These are phyloP conservation scores for Drosophila gaucha DNA, from an alignment of 2,888 invertebrate genomes.

Conservation along the genomic window DNA sequence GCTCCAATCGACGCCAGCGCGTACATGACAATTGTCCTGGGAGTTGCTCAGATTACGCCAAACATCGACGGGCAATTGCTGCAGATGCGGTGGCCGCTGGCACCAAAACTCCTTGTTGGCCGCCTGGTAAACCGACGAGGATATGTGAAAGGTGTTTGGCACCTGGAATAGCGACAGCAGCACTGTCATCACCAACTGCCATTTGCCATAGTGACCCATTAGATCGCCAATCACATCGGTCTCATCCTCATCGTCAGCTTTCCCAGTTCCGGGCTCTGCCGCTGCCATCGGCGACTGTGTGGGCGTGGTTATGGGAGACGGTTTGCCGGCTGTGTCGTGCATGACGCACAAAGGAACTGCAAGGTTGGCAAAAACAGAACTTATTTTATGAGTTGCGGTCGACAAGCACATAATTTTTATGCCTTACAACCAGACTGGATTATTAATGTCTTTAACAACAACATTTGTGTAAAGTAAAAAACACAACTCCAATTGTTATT, in stretches of 20 bases:
- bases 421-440: no score
- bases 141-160: slow-evolving; percentile 93
- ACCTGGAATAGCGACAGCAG: slow-evolving; percentile 91
- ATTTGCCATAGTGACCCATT: slow-evolving; percentile 91
- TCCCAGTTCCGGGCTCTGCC: slow-evolving; percentile 39
- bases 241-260: slow-evolving; percentile 84
- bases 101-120: slow-evolving; percentile 90
- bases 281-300: slow-evolving; percentile 56
- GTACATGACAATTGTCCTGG: slow-evolving; percentile 86
- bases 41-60: slow-evolving; percentile 90
- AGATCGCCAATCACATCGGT: slow-evolving; percentile 88
- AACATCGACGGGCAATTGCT: slow-evolving; percentile 85
- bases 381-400: background rate
- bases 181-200: slow-evolving; percentile 91
- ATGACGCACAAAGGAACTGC: slow-evolving; percentile 81
- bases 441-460: no score
- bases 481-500: background rate
- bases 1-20: slow-evolving; percentile 86
- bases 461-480: background rate
- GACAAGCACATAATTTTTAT: background rate
- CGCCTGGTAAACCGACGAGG: slow-evolving; percentile 90
- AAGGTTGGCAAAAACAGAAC: slow-evolving; percentile 25
- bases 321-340: slow-evolving; percentile 80
- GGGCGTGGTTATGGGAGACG: slow-evolving; percentile 74
- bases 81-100: slow-evolving; percentile 86